These are phyloP conservation scores for Thaumetopoea pityocampa DNA, from an alignment of 1,140 invertebrate species.

Conservation along the genomic window DNA sequence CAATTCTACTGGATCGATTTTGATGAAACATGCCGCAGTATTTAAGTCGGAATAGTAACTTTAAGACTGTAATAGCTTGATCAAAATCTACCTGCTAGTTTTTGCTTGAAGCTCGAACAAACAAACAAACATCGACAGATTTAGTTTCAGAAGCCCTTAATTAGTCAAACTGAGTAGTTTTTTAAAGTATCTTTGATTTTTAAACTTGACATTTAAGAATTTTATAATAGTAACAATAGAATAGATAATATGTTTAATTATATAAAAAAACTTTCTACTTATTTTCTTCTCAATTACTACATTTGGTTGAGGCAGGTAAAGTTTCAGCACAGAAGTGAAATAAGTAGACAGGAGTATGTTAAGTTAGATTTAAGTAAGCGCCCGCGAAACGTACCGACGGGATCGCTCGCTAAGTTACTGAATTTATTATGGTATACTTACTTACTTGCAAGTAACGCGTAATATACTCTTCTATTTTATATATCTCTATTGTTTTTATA, in stretches of 20 bases:
- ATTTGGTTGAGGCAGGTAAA: constrained; percentile 4
- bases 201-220: no score
- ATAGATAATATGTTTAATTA: constrained; percentile 1
- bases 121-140: no score
- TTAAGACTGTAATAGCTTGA: no score
- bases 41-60: no score
- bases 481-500: background rate
- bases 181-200: no score
- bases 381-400: background rate
- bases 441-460: background rate
- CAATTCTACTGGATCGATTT: no score
- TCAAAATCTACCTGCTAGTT: no score
- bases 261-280: background rate
- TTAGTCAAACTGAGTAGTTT: no score
- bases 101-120: no score
- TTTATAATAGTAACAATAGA: background rate
- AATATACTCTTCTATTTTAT: background rate
- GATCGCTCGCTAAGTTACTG: constrained; percentile 11
- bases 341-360: constrained; percentile 14
- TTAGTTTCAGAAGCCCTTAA: no score
- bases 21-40: no score
- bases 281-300: constrained; percentile 3
- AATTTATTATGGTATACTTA: constrained; percentile 8
- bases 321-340: constrained; percentile 12
- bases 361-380: constrained; percentile 13